Percentiles rank a stretch among this genome's conserved stretches.
phyloP scores from a whole-genome alignment of 30 jellyfish, hydroid and myxozoan genomes.

The Aurelia aurita region DNA sequence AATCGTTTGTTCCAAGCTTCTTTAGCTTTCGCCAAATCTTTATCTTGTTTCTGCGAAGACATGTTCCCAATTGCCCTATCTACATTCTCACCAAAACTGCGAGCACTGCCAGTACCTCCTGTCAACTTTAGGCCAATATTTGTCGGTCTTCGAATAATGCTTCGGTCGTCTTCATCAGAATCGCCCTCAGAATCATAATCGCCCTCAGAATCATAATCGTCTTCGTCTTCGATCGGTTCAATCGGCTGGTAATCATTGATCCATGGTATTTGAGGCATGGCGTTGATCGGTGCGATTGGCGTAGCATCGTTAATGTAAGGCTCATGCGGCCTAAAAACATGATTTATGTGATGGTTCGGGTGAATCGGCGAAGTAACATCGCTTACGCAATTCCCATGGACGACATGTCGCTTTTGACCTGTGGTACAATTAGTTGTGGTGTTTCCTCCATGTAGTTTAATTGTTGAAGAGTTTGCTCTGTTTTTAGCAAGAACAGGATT shows the following conservation, averaged over 20 bases:
- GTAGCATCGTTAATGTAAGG: conserved; percentile 55
- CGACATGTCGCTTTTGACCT: conserved; percentile 8
- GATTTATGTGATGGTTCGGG: conserved; percentile 6
- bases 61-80: too few relatives aligned
- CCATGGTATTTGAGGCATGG: conserved; percentile 58
- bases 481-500: too few relatives aligned
- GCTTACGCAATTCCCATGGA: conserved; percentile 5
- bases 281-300: conserved; percentile 50
- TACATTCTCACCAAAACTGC: too few relatives aligned
- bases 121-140: too few relatives aligned
- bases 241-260: conserved; percentile 69
- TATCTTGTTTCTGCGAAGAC: too few relatives aligned
- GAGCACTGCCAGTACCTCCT: too few relatives aligned
- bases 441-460: neutral
- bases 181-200: conserved; percentile 6
- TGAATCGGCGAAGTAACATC: conserved; percentile 16
- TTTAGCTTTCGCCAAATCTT: too few relatives aligned
- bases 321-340: conserved; percentile 52
- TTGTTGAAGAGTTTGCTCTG: neutral
- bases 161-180: neutral
- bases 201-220: conserved; percentile 14
- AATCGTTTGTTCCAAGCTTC: too few relatives aligned
- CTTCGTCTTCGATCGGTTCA: conserved; percentile 37
- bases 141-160: too few relatives aligned
- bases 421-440: conserved; percentile 12